phyloP scores from a whole-genome alignment of 2,888 invertebrate genomes.

The Drosophila affinis region DNA sequence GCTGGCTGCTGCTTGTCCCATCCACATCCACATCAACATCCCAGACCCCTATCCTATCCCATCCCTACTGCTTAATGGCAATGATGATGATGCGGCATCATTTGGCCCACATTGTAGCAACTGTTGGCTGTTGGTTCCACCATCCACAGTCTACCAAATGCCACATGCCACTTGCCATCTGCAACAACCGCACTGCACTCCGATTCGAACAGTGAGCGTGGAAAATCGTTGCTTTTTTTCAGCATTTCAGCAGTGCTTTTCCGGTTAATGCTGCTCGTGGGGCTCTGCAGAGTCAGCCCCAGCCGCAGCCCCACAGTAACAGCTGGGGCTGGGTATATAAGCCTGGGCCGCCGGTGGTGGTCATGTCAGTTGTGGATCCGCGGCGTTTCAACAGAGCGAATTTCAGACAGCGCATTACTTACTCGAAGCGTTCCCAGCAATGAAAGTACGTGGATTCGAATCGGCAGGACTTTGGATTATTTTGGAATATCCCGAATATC shows the following conservation, averaged over 20 bases:
- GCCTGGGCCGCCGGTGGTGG: conserved; percentile 47
- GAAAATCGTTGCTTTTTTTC: conserved; percentile 38
- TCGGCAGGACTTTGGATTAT: conserved; percentile 6
- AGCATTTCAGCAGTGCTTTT: conserved; percentile 48
- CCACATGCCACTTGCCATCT: conserved; percentile 1
- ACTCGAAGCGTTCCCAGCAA: conserved; percentile 42
- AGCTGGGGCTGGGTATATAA: conserved; percentile 56
- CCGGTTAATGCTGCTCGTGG: conserved; percentile 63
- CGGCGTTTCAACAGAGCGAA: conserved; percentile 37
- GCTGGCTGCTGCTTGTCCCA: neutral
- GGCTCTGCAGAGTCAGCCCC: conserved; percentile 10
- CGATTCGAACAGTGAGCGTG: conserved; percentile 17
- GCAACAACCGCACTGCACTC: conserved; percentile 7
- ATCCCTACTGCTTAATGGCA: conserved; percentile 67
- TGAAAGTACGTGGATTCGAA: conserved; percentile 53
- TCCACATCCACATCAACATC: conserved; percentile 7
- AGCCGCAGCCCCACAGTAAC: conserved; percentile 6
- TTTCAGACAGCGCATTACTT: conserved; percentile 9
- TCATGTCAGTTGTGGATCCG: conserved; percentile 68
- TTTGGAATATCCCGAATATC: conserved; percentile 4
- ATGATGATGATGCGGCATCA: conserved; percentile 70
- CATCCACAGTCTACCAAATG: neutral
- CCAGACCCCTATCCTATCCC: neutral
- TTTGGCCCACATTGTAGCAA: conserved; percentile 68
- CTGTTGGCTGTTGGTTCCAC: conserved; percentile 6